Base-by-base conservation (phyloP, 1,140 invertebrate genomes). In the Euura saliciscinereae region DNA sequence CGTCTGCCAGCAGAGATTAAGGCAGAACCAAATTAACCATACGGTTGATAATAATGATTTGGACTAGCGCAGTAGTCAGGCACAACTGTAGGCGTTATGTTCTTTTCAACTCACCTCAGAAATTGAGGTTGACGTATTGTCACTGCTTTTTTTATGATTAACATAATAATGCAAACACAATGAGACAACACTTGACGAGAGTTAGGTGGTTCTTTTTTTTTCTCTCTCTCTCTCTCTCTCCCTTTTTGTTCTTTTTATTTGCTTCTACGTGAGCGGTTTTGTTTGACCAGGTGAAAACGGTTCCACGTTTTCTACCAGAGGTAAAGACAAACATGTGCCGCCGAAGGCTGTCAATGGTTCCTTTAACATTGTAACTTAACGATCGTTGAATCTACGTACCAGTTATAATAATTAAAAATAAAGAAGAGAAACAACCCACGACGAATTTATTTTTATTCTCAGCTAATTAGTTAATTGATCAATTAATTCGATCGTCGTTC, bases 131-230 rank as follows among this genome's bases (percentile, higher is more conserved):
- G 85, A 83, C 82, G 81, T 76, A 86, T 87, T 88, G 84, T 86
- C 83, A 81, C 77, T 83, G 80, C 72, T 76, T 68, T 78, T 75
- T 78, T 80, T 80, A 80, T 81, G 80, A 88, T 88, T 88, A 87
- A 84, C 84, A 86, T 88, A 85, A 87, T 84, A 86, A 88, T 86
- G 82, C 84, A 87, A 86, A 87, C 80, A 87, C 82, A 86, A 87
- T 86, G 84, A 86, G 82, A 80, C 78, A 72, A 68, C 75, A 72
- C 59, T 51, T 66, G 43, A 45, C 3, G 28, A 28, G 28, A 28
- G 28, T 28, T 28, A 28, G 28, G 28, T 28, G 28, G 28, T 28
- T 28, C 28, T 28, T 28, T 28, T 28, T 28, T 28, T 28, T 28
- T 28, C 28, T 28, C 28, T 28, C 28, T 28, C 28, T 28, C 28